Evolutionary conservation across 1,140 invertebrate genomes (phyloP).

Genomic region (Anoplolepis gracilipes): DNA sequence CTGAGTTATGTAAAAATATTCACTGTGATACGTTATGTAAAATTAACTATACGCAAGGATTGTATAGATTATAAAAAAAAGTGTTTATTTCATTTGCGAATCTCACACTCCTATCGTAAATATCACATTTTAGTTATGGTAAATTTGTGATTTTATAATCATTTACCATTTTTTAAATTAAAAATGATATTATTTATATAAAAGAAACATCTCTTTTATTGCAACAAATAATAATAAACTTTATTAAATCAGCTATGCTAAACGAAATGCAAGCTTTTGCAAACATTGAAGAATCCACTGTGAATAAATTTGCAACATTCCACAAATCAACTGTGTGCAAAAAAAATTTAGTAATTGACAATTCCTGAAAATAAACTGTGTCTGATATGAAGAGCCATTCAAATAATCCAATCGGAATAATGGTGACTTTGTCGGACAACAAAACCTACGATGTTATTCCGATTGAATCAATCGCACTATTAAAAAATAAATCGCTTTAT

Average conservation of each 20-base stretch:
- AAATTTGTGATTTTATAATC: neutral
- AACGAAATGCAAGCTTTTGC: neutral
- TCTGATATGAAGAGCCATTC: neutral
- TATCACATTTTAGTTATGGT: neutral
- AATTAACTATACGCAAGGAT: neutral
- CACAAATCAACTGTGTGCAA: neutral
- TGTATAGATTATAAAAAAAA: neutral
- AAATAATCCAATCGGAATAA: constrained; percentile 20
- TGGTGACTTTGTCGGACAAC: neutral
- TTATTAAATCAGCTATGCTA: neutral
- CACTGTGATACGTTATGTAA: neutral
- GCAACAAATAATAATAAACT: neutral
- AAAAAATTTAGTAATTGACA: neutral
- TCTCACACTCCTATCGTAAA: neutral
- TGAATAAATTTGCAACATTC: neutral
- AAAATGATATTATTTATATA: constrained; percentile 3
- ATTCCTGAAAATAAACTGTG: neutral
- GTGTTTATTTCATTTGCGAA: neutral
- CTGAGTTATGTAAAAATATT: constrained; percentile 5
- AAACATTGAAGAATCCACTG: neutral
- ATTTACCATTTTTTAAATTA: neutral
- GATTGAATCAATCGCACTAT: neutral
- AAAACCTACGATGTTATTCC: neutral
- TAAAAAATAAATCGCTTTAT: neutral
- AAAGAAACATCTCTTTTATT: neutral